Conservation (phyloP, 1,140 invertebrate genomes). For the Latrodectus geometricus region DNA sequence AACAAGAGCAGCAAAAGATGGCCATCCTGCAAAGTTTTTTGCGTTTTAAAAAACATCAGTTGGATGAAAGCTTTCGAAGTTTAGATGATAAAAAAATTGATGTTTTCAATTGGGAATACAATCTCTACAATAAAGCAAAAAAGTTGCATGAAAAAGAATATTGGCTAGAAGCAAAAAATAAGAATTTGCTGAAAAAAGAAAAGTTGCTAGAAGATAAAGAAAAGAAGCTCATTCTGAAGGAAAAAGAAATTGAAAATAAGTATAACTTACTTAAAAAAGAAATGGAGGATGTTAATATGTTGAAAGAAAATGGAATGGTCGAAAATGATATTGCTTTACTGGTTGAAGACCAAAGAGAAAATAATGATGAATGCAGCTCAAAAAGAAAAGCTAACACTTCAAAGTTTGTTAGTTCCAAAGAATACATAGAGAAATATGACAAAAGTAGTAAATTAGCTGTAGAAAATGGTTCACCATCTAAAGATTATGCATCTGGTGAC, state of each 20-base stretch:
- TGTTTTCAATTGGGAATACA: conserved; percentile 37
- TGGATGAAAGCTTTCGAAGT: conserved; percentile 21
- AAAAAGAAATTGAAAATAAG: background rate
- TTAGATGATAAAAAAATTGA: conserved; percentile 46
- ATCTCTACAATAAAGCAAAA: conserved; percentile 1
- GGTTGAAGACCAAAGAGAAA: background rate
- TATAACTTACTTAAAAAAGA: background rate
- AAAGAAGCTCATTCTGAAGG: background rate
- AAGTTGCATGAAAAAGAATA: conserved; percentile 28
- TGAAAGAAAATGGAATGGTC: background rate
- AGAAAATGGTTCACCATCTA: background rate
- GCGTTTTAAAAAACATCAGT: conserved; percentile 30
- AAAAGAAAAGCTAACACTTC: background rate
- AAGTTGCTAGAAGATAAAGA: conserved; percentile 20
- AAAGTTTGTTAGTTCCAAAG: background rate
- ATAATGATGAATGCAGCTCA: background rate
- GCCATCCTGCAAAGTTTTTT: conserved; percentile 41
- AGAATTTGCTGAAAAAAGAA: conserved; percentile 13
- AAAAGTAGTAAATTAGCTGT: background rate
- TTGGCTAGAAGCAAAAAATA: conserved; percentile 4
- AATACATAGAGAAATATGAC: background rate
- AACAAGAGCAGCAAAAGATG: conserved; percentile 46
- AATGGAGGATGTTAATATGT: background rate
- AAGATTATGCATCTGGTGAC: background rate
- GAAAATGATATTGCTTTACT: background rate